Percentiles rank a stretch among this genome's conserved stretches.
Evolutionary conservation across 2,888 invertebrate genomes (phyloP).

Genomic region (Drosophila nr. medialis): DNA sequence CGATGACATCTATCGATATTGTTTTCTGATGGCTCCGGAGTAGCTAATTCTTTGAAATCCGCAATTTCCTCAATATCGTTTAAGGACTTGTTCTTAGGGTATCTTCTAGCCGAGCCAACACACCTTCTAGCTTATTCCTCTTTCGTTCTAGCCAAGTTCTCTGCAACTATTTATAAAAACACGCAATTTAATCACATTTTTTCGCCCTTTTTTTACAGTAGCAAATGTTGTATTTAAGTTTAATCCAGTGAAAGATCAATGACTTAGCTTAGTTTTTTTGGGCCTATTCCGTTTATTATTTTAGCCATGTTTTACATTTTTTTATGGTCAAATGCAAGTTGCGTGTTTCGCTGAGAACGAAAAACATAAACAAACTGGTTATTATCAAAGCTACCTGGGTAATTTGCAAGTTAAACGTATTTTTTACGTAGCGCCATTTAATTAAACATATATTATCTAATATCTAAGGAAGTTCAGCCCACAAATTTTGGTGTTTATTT

Average conservation of each 20-base stretch:
- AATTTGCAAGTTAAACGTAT: background rate
- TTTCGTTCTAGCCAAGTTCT: background rate
- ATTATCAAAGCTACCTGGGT: background rate
- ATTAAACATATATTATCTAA: conserved; percentile 1
- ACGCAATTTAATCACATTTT: background rate
- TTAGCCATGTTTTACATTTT: conserved; percentile 6
- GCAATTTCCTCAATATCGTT: background rate
- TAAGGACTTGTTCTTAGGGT: background rate
- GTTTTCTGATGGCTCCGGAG: background rate
- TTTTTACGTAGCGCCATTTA: conserved; percentile 1
- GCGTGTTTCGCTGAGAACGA: background rate
- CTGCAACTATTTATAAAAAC: background rate
- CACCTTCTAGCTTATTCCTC: background rate
- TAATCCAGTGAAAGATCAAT: conserved; percentile 18
- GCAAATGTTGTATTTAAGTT: background rate
- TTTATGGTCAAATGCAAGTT: background rate
- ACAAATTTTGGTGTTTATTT: background rate
- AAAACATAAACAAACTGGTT: conserved; percentile 10
- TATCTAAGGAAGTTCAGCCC: background rate
- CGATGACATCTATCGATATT: background rate
- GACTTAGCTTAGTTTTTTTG: conserved; percentile 10
- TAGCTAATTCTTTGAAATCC: too few relatives aligned
- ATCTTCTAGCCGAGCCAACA: background rate
- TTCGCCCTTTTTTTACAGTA: background rate
- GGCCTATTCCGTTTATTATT: background rate